These are phyloP conservation scores for Euproctis similis DNA, from an alignment of 2,888 invertebrate species.

Conservation along the genomic window DNA sequence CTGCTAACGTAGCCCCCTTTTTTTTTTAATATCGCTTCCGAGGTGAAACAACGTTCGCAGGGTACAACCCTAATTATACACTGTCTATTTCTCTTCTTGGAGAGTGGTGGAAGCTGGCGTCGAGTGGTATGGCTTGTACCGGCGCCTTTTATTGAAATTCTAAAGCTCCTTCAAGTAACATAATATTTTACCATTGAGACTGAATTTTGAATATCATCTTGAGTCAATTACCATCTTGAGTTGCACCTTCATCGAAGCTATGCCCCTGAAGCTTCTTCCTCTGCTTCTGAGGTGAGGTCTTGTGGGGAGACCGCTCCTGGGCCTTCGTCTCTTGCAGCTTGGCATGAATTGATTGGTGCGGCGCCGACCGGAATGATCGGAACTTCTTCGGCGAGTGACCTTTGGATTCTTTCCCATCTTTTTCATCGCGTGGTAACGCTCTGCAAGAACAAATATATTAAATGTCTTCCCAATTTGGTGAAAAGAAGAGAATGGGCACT, in stretches of 20 bases:
- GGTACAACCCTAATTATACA: no score
- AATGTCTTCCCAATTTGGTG: no score
- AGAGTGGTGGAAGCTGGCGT: no score
- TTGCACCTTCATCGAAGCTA: slow-evolving; percentile 67
- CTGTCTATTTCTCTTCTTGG: no score
- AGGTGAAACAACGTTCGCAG: no score
- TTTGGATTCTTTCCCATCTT: slow-evolving; percentile 89
- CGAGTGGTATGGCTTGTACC: no score
- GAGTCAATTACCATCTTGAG: slow-evolving; percentile 61
- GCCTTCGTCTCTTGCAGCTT: slow-evolving; percentile 79
- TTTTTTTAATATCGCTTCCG: no score
- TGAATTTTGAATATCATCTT: not conserved
- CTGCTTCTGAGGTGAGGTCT: slow-evolving; percentile 77
- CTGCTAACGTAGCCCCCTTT: no score
- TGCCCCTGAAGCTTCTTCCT: slow-evolving; percentile 69
- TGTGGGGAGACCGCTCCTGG: slow-evolving; percentile 75
- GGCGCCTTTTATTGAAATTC: no score
- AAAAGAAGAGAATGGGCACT: no score
- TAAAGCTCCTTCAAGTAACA: no score
- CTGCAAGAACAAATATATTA: slow-evolving; percentile 47
- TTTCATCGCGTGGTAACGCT: slow-evolving; percentile 88
- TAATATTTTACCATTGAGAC: no score
- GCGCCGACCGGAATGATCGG: slow-evolving; percentile 75
- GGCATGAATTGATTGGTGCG: slow-evolving; percentile 74
- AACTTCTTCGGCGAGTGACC: slow-evolving; percentile 81